phyloP scores from a whole-genome alignment of 53 echinoderm and acorn worm genomes.

The Mesocentrotus franciscanus region DNA sequence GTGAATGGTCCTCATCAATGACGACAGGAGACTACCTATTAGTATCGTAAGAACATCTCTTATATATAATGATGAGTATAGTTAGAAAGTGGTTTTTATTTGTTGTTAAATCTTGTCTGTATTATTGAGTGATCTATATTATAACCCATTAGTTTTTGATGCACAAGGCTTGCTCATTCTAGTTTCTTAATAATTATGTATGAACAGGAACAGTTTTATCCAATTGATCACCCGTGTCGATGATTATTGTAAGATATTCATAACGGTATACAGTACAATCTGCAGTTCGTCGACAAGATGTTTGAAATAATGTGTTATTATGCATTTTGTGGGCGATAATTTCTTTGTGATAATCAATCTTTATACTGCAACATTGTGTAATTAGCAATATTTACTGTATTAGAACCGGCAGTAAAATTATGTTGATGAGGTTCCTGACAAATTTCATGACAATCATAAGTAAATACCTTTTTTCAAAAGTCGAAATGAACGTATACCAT shows the following conservation, averaged over 20 bases:
- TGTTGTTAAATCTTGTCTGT: background rate
- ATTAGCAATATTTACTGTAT: background rate
- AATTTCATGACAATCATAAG: too few relatives aligned
- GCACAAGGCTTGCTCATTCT: background rate
- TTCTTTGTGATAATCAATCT: background rate
- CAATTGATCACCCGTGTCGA: background rate
- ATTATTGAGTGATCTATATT: background rate
- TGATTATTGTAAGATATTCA: background rate
- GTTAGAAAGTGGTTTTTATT: background rate
- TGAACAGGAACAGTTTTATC: background rate
- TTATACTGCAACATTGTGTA: background rate
- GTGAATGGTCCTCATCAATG: background rate
- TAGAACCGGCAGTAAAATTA: background rate
- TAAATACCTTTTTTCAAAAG: too few relatives aligned
- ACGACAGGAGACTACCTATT: background rate
- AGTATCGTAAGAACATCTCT: background rate
- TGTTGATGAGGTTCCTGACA: background rate
- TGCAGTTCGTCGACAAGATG: background rate
- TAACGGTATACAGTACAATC: background rate
- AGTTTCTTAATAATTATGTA: too few relatives aligned
- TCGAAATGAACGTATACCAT: too few relatives aligned
- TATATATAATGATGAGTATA: background rate
- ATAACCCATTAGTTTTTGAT: background rate
- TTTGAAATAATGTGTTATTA: background rate
- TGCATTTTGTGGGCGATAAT: background rate